phyloP scores from a whole-genome alignment of 2,888 invertebrate genomes.

The Cosmopolites sordidus region DNA sequence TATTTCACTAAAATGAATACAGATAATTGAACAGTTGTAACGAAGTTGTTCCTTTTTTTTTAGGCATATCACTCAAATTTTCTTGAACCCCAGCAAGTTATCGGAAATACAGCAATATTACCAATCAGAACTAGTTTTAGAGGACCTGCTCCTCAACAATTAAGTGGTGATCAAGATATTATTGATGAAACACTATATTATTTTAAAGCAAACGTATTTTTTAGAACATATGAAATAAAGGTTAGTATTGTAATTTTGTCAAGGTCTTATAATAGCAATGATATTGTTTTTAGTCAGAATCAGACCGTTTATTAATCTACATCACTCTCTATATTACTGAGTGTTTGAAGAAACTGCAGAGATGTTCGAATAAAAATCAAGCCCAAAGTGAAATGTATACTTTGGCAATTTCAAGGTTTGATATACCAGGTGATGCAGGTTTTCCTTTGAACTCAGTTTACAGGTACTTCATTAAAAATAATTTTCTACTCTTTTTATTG shows the following conservation, averaged over 20 bases:
- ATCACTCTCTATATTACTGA: slow-evolving; percentile 96
- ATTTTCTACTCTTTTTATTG: not conserved
- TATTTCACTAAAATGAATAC: no score
- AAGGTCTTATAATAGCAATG: slow-evolving; percentile 11
- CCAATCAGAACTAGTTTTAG: slow-evolving; percentile 86
- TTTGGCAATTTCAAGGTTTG: slow-evolving; percentile 89
- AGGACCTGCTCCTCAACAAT: slow-evolving; percentile 81
- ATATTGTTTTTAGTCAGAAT: slow-evolving; percentile 80
- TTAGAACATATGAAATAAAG: slow-evolving; percentile 98
- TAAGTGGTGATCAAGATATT: slow-evolving; percentile 73
- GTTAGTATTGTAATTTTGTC: no score
- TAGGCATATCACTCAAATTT: slow-evolving; percentile 96
- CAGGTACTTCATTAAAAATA: slow-evolving; percentile 21
- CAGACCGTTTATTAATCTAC: slow-evolving; percentile 95
- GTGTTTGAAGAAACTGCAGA: slow-evolving; percentile 90
- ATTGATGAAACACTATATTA: slow-evolving; percentile 96
- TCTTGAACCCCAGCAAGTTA: slow-evolving; percentile 63
- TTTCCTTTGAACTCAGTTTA: slow-evolving; percentile 61
- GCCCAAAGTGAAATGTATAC: slow-evolving; percentile 95
- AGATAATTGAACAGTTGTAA: no score
- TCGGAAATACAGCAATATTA: slow-evolving; percentile 91
- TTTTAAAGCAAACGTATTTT: slow-evolving; percentile 99
- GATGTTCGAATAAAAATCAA: slow-evolving; percentile 83
- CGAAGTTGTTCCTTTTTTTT: no score
- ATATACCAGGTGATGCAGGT: slow-evolving; percentile 91